These are phyloP conservation scores for Chouioia cunea DNA, from an alignment of 2,888 invertebrate genomes.

Conservation along the genomic window DNA sequence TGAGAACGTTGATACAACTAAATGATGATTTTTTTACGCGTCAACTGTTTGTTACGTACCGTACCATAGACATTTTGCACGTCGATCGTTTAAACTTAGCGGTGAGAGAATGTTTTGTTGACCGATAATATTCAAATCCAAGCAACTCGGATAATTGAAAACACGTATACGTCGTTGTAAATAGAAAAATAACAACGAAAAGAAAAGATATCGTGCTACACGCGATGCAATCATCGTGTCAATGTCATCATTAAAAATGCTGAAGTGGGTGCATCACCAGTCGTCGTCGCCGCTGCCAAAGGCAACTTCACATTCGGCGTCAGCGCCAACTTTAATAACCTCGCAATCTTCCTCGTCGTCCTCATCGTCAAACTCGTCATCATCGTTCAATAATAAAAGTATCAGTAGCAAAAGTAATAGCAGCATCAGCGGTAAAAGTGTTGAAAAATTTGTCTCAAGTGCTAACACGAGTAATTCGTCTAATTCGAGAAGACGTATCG, in stretches of 20 bases:
- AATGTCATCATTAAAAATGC: slow-evolving; percentile 28
- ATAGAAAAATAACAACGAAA: slow-evolving; percentile 11
- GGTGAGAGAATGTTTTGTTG: too few species aligned
- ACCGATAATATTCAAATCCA: neutral
- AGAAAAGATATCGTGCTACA: neutral
- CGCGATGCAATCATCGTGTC: slow-evolving; percentile 17
- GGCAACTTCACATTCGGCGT: slow-evolving; percentile 19
- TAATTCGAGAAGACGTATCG: slow-evolving; percentile 52
- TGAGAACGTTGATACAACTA: too few species aligned
- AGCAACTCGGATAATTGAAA: slow-evolving; percentile 4
- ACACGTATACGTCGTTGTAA: neutral
- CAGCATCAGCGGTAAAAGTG: slow-evolving; percentile 2
- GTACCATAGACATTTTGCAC: too few species aligned
- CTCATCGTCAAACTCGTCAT: neutral
- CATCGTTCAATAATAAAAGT: slow-evolving; percentile 2
- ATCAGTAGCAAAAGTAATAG: neutral
- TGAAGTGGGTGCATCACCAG: slow-evolving; percentile 48
- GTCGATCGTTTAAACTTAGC: too few species aligned
- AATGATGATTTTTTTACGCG: too few species aligned
- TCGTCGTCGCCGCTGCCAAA: slow-evolving; percentile 35
- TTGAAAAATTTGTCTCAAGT: slow-evolving; percentile 14
- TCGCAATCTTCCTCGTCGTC: slow-evolving; percentile 13
- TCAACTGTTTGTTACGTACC: too few species aligned
- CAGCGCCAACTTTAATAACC: neutral
- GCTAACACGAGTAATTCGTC: slow-evolving; percentile 32